phyloP scores from a whole-genome alignment of 2,797 vertebrate genomes.

The Pangasius larnaudii region DNA sequence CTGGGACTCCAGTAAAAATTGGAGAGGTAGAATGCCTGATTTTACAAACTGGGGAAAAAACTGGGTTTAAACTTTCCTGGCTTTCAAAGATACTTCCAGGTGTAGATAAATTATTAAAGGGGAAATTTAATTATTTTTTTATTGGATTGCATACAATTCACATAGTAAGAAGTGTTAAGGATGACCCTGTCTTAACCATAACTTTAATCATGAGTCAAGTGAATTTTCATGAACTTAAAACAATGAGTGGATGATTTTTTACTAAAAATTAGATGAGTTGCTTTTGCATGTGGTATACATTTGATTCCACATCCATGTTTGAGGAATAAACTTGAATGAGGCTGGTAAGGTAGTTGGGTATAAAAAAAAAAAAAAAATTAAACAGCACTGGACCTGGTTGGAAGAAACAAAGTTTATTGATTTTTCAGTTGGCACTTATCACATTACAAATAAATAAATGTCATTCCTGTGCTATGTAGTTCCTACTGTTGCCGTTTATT shows the following conservation, averaged over 20 bases:
- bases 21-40: constrained; percentile 79
- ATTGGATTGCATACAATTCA: neutral
- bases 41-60: neutral
- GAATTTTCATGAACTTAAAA: neutral
- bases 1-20: constrained; percentile 85
- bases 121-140: neutral
- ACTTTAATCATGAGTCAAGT: neutral
- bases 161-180: neutral
- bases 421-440: neutral
- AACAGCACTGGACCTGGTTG: neutral
- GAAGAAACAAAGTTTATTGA: neutral
- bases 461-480: neutral
- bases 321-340: neutral
- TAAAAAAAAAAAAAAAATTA: neutral
- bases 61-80: neutral
- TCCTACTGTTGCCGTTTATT: neutral
- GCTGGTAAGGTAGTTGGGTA: neutral
- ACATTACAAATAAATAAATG: neutral
- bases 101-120: neutral
- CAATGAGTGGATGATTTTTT: neutral
- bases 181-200: neutral
- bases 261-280: neutral
- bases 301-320: neutral
- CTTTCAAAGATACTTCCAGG: neutral
- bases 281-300: neutral